These are phyloP conservation scores for Cardiocondyla obscurior DNA, from an alignment of 1,140 invertebrate genomes.

Conservation along the genomic window DNA sequence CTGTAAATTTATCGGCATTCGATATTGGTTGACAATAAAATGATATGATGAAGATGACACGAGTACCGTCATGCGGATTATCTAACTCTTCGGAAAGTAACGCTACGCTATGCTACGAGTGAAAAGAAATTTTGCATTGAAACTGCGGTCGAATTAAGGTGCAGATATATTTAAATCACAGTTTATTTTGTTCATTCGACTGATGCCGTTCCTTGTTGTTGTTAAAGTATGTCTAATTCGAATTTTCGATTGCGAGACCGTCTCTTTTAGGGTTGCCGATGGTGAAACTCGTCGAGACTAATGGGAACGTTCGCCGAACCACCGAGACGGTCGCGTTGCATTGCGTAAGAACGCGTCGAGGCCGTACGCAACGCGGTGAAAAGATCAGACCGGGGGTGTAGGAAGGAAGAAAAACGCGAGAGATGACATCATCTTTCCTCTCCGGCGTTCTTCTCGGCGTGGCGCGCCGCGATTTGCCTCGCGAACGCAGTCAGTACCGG, in stretches of 20 bases:
- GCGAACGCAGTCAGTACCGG: conserved; percentile 72
- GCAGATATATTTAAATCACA: not conserved
- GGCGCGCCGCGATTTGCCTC: not conserved
- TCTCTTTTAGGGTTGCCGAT: not conserved
- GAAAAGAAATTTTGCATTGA: not conserved
- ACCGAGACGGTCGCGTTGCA: not conserved
- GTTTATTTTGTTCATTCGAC: not conserved
- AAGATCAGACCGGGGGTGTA: conserved; percentile 78
- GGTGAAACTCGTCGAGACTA: not conserved
- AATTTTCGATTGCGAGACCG: not conserved
- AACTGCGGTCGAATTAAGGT: not conserved
- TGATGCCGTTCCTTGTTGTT: not conserved
- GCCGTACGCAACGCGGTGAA: conserved; percentile 61
- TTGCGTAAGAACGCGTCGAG: conserved; percentile 44
- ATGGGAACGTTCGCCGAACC: not conserved
- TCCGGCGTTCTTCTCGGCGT: not conserved
- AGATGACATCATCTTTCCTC: conserved; percentile 78
- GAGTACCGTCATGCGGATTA: not conserved
- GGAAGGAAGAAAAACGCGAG: conserved; percentile 71
- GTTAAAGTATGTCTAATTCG: not conserved
- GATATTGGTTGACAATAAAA: not conserved
- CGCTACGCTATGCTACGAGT: not conserved
- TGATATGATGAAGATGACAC: not conserved
- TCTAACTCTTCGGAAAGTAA: not conserved
- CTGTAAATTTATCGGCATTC: not conserved